These are phyloP conservation scores for Maconellicoccus hirsutus DNA, from an alignment of 1,140 invertebrate genomes.

Conservation along the genomic window DNA sequence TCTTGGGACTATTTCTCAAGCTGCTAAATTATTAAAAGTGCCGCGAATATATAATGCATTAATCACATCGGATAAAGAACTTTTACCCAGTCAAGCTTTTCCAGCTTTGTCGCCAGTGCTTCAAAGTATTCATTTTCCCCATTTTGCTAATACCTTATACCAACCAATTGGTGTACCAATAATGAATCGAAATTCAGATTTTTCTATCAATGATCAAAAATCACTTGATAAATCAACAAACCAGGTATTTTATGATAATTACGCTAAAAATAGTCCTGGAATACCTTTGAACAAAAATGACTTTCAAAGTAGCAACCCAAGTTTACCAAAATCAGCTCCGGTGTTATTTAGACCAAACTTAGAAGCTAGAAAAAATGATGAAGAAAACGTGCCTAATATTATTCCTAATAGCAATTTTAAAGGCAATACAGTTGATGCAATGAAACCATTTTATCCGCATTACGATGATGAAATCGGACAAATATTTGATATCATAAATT, in stretches of 20 bases:
- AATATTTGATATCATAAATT: not conserved
- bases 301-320: not conserved
- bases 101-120: constrained; percentile 40
- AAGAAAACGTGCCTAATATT: not conserved
- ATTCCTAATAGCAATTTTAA: not conserved
- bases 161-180: not conserved
- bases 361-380: not conserved
- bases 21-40: constrained; percentile 37
- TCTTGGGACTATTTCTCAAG: constrained; percentile 23
- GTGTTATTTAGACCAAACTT: not conserved
- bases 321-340: not conserved
- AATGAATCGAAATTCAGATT: not conserved
- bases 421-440: not conserved
- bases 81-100: constrained; percentile 55
- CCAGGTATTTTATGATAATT: not conserved
- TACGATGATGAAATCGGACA: not conserved
- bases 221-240: not conserved
- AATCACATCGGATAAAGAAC: constrained; percentile 58
- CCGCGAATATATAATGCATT: constrained; percentile 65
- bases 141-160: not conserved
- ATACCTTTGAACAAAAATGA: not conserved
- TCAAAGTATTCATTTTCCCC: constrained; percentile 13
- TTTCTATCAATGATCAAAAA: too few relatives aligned
- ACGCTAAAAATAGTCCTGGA: not conserved
- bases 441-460: not conserved